Evolutionary conservation across 1,140 invertebrate species (phyloP).

Genomic region (Geopemphigus sp.): DNA sequence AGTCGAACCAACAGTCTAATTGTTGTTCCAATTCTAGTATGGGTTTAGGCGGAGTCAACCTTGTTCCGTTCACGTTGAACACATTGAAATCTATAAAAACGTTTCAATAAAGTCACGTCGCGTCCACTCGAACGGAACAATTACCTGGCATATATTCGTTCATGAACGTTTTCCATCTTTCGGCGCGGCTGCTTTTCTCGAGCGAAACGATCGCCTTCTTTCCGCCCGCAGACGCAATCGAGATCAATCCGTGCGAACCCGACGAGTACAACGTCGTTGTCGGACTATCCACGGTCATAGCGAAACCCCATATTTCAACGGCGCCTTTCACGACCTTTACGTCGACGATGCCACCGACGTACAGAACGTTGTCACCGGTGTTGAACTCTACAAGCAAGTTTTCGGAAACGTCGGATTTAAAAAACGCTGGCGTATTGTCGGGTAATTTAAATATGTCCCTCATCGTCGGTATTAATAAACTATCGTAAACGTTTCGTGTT

Average conservation of each 20-base stretch:
- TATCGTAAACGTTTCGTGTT: too few species aligned
- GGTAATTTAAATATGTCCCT: conserved; percentile 29
- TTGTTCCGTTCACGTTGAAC: not conserved
- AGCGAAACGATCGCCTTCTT: conserved; percentile 8
- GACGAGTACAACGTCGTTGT: not conserved
- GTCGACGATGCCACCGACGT: not conserved
- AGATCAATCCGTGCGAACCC: not conserved
- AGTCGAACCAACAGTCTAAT: conserved; percentile 19
- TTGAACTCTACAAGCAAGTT: not conserved
- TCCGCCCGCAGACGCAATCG: not conserved
- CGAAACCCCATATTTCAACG: conserved; percentile 20
- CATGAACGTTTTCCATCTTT: conserved; percentile 28
- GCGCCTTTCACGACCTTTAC: not conserved
- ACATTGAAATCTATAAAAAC: not conserved
- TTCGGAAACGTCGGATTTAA: not conserved
- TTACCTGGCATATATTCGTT: conserved; percentile 7
- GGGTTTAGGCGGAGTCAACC: conserved; percentile 19
- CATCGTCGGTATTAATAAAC: not conserved
- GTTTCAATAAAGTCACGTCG: not conserved
- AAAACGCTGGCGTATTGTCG: not conserved
- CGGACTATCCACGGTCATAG: not conserved
- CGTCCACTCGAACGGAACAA: too few species aligned
- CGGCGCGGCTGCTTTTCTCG: not conserved
- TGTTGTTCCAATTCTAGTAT: conserved; percentile 9
- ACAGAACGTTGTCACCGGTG: not conserved